Conservation (phyloP, 2,113 vertebrate genomes). For the Vulpes vulpes region DNA sequence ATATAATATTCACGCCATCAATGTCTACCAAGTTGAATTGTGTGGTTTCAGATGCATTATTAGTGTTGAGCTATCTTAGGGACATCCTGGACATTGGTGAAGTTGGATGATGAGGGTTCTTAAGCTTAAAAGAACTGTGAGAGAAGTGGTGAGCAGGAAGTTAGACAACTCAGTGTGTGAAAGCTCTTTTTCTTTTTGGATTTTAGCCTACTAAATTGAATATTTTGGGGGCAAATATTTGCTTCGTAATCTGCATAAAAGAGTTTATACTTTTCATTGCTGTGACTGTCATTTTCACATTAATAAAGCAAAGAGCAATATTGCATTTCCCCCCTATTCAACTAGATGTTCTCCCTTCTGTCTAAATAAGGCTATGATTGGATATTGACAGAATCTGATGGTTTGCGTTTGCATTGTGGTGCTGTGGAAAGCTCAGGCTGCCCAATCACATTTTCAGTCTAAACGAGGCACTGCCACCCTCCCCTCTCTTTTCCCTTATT, state of each 20-base stretch:
- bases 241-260: not conserved
- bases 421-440: not conserved
- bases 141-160: not conserved
- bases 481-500: not conserved
- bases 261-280: not conserved
- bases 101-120: not conserved
- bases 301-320: not conserved
- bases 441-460: conserved; percentile 43
- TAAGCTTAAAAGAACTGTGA: conserved; percentile 36
- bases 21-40: conserved; percentile 3
- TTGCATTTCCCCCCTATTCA: not conserved
- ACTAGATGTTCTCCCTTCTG: not conserved
- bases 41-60: not conserved
- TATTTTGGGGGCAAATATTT: not conserved
- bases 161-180: not conserved
- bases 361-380: conserved; percentile 15
- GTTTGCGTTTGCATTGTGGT: conserved; percentile 40
- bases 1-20: not conserved
- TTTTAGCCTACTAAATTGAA: conserved; percentile 6
- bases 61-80: not conserved
- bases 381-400: conserved; percentile 44
- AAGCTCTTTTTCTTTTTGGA: not conserved
- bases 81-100: not conserved
- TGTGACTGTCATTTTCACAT: conserved; percentile 28
- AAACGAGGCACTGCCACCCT: not conserved